phyloP scores from a whole-genome alignment of 92 coral and sea anemone genomes.

The Desmophyllum pertusum region DNA sequence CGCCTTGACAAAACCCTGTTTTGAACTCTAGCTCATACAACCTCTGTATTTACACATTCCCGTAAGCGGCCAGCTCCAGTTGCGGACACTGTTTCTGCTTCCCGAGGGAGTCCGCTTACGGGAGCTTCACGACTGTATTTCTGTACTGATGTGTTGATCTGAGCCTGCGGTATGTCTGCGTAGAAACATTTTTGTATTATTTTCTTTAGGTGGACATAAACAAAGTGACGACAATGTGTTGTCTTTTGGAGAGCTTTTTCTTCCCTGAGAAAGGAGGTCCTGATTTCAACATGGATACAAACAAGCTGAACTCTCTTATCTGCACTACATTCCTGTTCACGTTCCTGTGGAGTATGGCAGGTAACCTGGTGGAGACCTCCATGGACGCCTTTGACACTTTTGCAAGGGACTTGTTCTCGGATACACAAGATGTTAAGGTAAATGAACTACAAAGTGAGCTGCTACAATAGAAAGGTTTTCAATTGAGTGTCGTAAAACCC shows the following conservation, averaged over 20 bases:
- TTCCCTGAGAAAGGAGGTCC: conserved; percentile 84
- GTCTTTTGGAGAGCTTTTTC: conserved; percentile 86
- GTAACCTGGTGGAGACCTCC: conserved; percentile 88
- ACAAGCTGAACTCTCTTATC: conserved; percentile 88
- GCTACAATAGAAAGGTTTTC: no score
- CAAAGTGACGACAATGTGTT: conserved; percentile 93
- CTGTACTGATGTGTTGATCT: no score
- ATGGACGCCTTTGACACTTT: conserved; percentile 89
- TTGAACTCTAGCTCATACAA: no score
- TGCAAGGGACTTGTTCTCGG: conserved; percentile 89
- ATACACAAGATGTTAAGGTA: conserved; percentile 94
- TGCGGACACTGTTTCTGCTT: no score
- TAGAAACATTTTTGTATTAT: neutral
- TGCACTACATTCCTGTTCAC: conserved; percentile 92
- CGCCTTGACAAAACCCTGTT: no score
- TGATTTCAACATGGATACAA: conserved; percentile 86
- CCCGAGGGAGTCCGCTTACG: no score
- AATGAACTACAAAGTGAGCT: neutral
- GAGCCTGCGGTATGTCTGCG: no score
- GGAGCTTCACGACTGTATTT: no score
- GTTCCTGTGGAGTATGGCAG: conserved; percentile 95
- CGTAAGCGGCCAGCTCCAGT: no score
- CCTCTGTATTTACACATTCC: no score
- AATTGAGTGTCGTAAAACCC: no score
- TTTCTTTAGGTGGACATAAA: conserved; percentile 82